phyloP scores from a whole-genome alignment of 2,888 invertebrate genomes.

The Phoronis australis region DNA sequence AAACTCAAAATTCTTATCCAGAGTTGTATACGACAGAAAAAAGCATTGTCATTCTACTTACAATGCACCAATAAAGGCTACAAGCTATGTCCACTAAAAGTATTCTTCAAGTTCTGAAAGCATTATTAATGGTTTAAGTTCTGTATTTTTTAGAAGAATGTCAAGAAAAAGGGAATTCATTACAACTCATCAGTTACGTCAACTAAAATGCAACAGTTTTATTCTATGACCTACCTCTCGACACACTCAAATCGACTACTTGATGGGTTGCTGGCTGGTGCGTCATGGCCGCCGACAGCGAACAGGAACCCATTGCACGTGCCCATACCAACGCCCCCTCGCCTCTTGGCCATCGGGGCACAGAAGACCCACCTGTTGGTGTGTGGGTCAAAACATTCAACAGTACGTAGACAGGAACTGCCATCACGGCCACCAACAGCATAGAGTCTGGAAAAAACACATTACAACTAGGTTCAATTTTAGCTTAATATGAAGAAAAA shows the following conservation, averaged over 20 bases:
- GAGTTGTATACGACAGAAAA: too few relatives aligned
- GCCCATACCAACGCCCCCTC: constrained; percentile 86
- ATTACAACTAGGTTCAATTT: neutral
- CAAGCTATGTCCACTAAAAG: too few relatives aligned
- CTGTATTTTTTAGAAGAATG: too few relatives aligned
- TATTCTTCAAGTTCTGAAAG: too few relatives aligned
- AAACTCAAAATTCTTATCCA: too few relatives aligned
- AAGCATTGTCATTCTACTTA: too few relatives aligned
- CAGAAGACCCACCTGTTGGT: constrained; percentile 77
- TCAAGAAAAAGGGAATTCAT: too few relatives aligned
- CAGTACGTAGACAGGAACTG: constrained; percentile 80
- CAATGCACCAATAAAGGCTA: too few relatives aligned
- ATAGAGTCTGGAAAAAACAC: constrained; percentile 63
- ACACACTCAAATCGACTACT: constrained; percentile 82
- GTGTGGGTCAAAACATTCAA: constrained; percentile 80
- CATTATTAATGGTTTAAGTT: too few relatives aligned
- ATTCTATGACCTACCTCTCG: constrained; percentile 63
- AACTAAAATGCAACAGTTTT: too few relatives aligned
- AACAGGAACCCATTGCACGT: constrained; percentile 83
- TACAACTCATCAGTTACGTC: too few relatives aligned
- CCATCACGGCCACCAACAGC: constrained; percentile 92
- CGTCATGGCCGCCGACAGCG: constrained; percentile 90
- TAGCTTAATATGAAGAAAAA: neutral
- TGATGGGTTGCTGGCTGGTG: constrained; percentile 79
- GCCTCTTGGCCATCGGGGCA: constrained; percentile 78